phyloP scores from a whole-genome alignment of 2,888 invertebrate genomes.

The Stenodema calcarata region DNA sequence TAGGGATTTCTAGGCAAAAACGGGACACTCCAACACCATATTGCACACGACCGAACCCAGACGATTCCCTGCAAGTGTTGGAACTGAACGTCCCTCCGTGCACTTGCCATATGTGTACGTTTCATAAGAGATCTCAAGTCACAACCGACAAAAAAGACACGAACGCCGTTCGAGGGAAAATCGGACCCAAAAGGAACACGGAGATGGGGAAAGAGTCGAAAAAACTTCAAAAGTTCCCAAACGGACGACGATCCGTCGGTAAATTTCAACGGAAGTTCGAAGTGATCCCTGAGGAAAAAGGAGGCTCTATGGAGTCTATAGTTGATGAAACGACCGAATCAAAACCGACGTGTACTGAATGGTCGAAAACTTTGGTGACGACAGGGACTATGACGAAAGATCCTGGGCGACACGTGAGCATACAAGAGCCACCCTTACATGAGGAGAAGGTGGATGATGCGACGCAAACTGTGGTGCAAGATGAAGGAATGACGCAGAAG shows the following conservation, averaged over 20 bases:
- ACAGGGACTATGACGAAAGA: conserved; percentile 41
- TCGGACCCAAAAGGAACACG: neutral
- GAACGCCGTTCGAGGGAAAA: neutral
- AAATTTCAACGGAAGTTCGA: conserved; percentile 61
- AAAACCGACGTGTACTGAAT: neutral
- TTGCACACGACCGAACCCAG: conserved; percentile 12
- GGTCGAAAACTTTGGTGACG: neutral
- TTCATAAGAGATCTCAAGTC: conserved; percentile 46
- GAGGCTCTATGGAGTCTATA: conserved; percentile 48
- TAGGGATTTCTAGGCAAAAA: conserved; percentile 25
- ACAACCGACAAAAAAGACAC: neutral
- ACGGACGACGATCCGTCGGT: conserved; percentile 39
- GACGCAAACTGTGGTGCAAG: conserved; percentile 5
- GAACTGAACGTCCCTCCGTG: conserved; percentile 52
- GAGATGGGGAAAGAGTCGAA: neutral
- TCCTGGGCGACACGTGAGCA: conserved; percentile 34
- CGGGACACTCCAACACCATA: conserved; percentile 35
- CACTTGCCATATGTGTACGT: conserved; percentile 52
- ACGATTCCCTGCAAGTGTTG: conserved; percentile 45
- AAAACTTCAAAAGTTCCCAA: conserved; percentile 40
- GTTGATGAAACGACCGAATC: conserved; percentile 15
- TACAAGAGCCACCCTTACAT: conserved; percentile 10
- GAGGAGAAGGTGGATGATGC: conserved; percentile 33
- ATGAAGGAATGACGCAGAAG: neutral
- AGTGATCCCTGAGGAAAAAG: conserved; percentile 67